Evolutionary conservation across 2,888 invertebrate species (phyloP).

Genomic region (Dioctria linearis): DNA sequence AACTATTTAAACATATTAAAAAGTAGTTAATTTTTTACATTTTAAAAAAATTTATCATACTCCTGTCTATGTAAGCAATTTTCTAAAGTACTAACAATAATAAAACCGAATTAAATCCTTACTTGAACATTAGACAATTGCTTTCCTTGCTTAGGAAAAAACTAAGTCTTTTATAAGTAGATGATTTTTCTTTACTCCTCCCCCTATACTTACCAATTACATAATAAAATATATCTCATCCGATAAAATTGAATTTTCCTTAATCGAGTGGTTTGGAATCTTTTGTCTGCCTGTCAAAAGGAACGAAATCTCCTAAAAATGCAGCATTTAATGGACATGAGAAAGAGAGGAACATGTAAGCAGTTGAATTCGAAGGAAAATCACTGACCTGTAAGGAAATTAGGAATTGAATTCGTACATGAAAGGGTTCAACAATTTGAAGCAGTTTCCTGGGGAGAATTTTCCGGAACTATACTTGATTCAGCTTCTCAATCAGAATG

Average conservation of each 20-base stretch:
- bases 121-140: no score
- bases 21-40: no score
- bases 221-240: background rate
- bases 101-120: no score
- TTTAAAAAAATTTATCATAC: no score
- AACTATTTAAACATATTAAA: no score
- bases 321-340: background rate
- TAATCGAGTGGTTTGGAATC: background rate
- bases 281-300: background rate
- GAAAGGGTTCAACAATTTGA: background rate
- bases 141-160: no score
- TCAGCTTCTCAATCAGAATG: background rate
- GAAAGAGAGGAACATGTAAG: background rate
- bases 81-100: no score
- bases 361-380: background rate
- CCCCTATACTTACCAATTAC: no score
- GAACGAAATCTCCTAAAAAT: background rate
- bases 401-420: constrained; percentile 11
- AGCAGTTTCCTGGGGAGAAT: constrained; percentile 1
- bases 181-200: background rate
- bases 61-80: no score
- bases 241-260: constrained; percentile 14
- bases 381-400: constrained; percentile 18
- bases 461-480: background rate
- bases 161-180: no score